Percentiles rank a stretch among this genome's conserved stretches.
These are phyloP conservation scores for Micropoecilia bifurca DNA, from an alignment of 2,797 vertebrate genomes.

Conservation along the genomic window DNA sequence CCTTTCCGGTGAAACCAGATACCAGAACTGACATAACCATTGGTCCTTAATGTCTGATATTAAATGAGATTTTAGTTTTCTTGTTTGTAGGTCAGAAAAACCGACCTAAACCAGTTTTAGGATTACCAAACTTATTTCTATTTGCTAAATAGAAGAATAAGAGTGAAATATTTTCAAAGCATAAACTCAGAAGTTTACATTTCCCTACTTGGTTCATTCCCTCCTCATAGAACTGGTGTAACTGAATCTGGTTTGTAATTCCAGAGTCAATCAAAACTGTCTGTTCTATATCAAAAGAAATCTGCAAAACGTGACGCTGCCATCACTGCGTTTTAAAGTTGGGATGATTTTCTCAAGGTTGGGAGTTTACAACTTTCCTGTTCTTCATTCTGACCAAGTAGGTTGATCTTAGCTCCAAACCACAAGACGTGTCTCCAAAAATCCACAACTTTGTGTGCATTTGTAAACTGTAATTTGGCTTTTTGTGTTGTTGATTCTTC, in stretches of 20 bases:
- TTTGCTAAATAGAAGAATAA: not conserved
- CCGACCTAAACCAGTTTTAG: no score
- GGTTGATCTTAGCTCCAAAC: not conserved
- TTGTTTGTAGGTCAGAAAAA: not conserved
- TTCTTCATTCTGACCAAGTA: not conserved
- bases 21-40: not conserved
- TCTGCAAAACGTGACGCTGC: not conserved
- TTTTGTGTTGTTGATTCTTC: not conserved
- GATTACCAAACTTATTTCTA: not conserved
- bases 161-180: not conserved
- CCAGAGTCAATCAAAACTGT: not conserved
- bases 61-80: not conserved
- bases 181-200: not conserved
- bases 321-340: not conserved
- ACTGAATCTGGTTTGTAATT: not conserved
- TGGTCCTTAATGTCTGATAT: not conserved
- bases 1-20: not conserved
- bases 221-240: not conserved
- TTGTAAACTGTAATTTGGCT: not conserved
- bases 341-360: not conserved
- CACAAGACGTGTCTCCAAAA: not conserved
- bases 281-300: not conserved
- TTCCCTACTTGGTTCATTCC: not conserved
- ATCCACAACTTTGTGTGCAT: not conserved
- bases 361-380: not conserved